Conservation (phyloP, 2,797 vertebrate genomes). For the Rallus crepitans region DNA sequence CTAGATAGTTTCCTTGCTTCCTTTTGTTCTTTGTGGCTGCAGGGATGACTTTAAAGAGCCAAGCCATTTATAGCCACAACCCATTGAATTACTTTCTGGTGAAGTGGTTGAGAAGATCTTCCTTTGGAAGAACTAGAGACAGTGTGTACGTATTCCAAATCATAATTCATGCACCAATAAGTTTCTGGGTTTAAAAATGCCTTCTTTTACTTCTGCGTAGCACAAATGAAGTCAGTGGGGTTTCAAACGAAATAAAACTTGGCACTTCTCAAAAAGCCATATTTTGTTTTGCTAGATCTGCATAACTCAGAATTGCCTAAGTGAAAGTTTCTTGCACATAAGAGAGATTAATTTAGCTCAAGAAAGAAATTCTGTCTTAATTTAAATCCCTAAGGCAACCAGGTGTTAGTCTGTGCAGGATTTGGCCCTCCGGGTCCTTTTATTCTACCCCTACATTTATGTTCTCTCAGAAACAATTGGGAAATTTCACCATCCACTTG, state of each 20-base stretch:
- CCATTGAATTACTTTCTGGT: constrained; percentile 32
- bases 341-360: constrained; percentile 50
- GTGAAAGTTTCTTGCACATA: constrained; percentile 54
- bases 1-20: background rate
- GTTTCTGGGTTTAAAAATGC: constrained; percentile 41
- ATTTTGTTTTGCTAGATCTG: constrained; percentile 66
- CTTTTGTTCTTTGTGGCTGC: constrained; percentile 2
- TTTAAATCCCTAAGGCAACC: constrained; percentile 57
- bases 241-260: constrained; percentile 59
- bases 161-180: constrained; percentile 28
- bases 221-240: constrained; percentile 58
- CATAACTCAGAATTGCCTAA: constrained; percentile 52
- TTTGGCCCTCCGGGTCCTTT: constrained; percentile 9
- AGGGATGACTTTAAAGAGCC: constrained; percentile 3
- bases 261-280: constrained; percentile 51
- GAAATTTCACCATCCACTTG: background rate
- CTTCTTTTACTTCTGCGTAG: constrained; percentile 39
- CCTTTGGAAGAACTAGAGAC: constrained; percentile 11
- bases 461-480: background rate
- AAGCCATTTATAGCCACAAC: constrained; percentile 29
- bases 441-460: background rate
- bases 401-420: constrained; percentile 41
- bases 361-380: constrained; percentile 41
- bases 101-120: constrained; percentile 25
- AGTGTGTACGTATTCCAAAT: background rate